A percentile compares a stretch with the other conserved stretches of the same genome.
These are phyloP conservation scores for Bugulina stolonifera DNA, from an alignment of 2,888 invertebrate genomes.

Conservation along the genomic window DNA sequence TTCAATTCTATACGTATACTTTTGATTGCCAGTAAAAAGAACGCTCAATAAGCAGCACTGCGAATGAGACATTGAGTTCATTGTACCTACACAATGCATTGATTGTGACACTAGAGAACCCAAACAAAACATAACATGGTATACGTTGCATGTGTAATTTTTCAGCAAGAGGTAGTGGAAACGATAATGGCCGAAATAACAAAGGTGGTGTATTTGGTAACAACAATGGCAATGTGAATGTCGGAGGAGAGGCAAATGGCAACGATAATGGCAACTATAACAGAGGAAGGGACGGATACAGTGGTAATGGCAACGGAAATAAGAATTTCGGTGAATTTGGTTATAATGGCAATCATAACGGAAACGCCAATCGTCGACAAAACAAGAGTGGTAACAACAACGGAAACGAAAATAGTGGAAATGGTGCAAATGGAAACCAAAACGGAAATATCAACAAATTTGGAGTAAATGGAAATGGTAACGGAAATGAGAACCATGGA, in stretches of 20 bases:
- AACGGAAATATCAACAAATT: neutral
- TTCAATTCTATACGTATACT: too few relatives aligned
- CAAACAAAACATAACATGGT: too few relatives aligned
- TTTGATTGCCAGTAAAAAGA: too few relatives aligned
- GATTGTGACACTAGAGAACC: too few relatives aligned
- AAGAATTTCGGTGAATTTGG: neutral
- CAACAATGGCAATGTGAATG: neutral
- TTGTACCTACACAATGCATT: too few relatives aligned
- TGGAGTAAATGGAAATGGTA: slow-evolving; percentile 2
- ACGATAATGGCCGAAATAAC: neutral
- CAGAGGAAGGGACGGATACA: neutral
- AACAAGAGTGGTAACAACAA: neutral
- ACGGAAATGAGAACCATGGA: slow-evolving; percentile 5
- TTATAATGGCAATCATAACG: neutral
- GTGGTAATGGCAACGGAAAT: neutral
- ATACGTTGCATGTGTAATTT: neutral
- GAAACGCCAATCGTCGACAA: neutral
- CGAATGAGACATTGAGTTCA: too few relatives aligned
- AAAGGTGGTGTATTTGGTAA: neutral
- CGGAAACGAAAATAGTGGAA: neutral
- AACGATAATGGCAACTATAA: neutral
- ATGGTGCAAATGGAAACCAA: neutral
- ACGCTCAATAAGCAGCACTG: too few relatives aligned
- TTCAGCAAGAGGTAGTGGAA: neutral
- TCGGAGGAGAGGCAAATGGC: too few relatives aligned